Evolutionary conservation across 2,113 vertebrate genomes (phyloP).

Genomic region (Myiagra hebetior): DNA sequence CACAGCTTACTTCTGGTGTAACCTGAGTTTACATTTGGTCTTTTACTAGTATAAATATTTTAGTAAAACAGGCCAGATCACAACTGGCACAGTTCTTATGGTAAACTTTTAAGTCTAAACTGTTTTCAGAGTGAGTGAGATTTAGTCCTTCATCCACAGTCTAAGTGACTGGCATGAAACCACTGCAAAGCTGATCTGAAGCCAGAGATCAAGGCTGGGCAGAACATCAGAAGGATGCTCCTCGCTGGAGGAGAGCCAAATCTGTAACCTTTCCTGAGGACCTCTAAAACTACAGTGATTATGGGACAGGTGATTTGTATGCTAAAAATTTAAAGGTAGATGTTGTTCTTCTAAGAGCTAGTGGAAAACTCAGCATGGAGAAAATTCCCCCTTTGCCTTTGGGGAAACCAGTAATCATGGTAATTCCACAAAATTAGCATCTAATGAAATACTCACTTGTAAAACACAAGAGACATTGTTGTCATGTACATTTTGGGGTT

Average conservation of each 20-base stretch:
- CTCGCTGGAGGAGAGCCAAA: not conserved
- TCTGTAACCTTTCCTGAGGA: not conserved
- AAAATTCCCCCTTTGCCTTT: not conserved
- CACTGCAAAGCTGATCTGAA: not conserved
- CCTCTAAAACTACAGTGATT: not conserved
- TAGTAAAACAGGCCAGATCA: not conserved
- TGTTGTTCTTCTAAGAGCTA: not conserved
- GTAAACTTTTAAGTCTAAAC: not conserved
- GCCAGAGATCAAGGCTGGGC: not conserved
- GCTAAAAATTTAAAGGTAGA: not conserved
- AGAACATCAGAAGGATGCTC: not conserved
- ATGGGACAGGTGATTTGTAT: not conserved
- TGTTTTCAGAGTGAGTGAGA: not conserved
- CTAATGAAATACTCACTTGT: not conserved
- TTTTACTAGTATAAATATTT: slow-evolving; percentile 48
- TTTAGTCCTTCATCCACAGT: not conserved
- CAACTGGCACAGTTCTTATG: not conserved
- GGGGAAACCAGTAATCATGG: not conserved
- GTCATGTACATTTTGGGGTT: not conserved
- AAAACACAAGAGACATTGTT: not conserved
- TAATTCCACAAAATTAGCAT: not conserved
- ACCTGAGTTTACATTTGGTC: slow-evolving; percentile 35
- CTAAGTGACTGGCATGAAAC: not conserved
- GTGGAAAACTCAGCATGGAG: not conserved
- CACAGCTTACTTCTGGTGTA: slow-evolving; percentile 14